phyloP scores from a whole-genome alignment of 2,797 vertebrate species.

The Ciconia nigra region DNA sequence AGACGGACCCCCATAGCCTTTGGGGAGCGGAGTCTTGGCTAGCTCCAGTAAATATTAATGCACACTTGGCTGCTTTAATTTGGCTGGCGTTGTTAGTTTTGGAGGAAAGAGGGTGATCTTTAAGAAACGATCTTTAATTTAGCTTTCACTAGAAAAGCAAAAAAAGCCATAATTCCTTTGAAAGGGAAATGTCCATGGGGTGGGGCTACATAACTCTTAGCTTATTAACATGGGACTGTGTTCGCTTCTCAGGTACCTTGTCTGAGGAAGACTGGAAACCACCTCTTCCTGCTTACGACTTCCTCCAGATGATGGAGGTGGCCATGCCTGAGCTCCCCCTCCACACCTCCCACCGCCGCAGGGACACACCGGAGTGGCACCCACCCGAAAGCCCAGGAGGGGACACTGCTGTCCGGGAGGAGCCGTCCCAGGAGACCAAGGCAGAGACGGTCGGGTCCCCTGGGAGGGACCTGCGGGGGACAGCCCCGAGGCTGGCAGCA shows the following conservation, averaged over 20 bases:
- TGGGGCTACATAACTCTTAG: neutral
- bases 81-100: neutral
- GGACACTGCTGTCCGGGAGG: neutral
- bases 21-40: neutral
- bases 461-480: slow-evolving; percentile 27
- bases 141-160: neutral
- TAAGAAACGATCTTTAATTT: neutral
- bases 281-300: slow-evolving; percentile 82
- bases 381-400: neutral
- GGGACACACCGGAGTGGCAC: neutral
- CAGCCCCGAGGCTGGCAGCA: slow-evolving; percentile 4
- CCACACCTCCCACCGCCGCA: neutral
- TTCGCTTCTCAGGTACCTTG: slow-evolving; percentile 77
- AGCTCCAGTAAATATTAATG: neutral
- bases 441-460: neutral
- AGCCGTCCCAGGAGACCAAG: neutral
- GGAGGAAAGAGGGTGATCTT: neutral
- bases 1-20: neutral
- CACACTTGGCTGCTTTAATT: neutral
- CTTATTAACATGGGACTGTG: neutral
- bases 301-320: slow-evolving; percentile 86
- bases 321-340: slow-evolving; percentile 63
- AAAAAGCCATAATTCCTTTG: neutral
- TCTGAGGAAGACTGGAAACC: slow-evolving; percentile 83
- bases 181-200: neutral